Evolutionary conservation across 2,888 invertebrate genomes (phyloP), one percentile per base, ranked within the genome.

Genomic region (Stictocephala bisonia): DNA sequence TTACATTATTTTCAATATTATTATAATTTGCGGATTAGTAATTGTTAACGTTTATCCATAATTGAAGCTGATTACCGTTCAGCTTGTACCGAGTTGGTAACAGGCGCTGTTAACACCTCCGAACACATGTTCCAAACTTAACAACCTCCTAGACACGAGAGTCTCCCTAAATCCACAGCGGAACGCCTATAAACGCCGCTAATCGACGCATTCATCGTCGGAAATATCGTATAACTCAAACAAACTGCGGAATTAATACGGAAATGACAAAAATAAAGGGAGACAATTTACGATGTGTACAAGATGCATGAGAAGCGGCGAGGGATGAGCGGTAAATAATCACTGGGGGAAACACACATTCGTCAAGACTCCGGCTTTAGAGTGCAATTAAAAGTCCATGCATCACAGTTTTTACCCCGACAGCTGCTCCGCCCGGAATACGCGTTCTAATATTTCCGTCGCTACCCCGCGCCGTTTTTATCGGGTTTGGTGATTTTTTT

Each of bases 321-420:
- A 15, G 35, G 51, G 70, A 41, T 71, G 58, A 70, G n/a, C 70
- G 70, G 44, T 58, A 71, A 71, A 58, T 71, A 58, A 71, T 71
- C 58, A 22, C 29, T 58, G 15, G 44, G 58, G 58, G 56, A 56
- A 44, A 29, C 72, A 31, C 31, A 60, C 73, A 73, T 73, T 73
- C 73, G 73, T 70, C 73, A 73, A 68, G 68, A 68, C 56, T 50
- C 69, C 73, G 22, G 53, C 64, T 73, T 73, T 73, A 74, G 72
- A 75, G 73, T 69, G 74, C 73, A 75, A 76, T 73, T 74, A 74
- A 74, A 73, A 76, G 58, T 50, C 72, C 76, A 78, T 75, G 64
- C 67, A 75, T 75, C 75, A 75, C 71, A 48, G 66, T 75, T 75
- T 75, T 69, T 73, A 73, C 58, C 41, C 70, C 13, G 27, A 27